phyloP scores from a whole-genome alignment of 1,140 invertebrate genomes.

The Psilanteris sp. region DNA sequence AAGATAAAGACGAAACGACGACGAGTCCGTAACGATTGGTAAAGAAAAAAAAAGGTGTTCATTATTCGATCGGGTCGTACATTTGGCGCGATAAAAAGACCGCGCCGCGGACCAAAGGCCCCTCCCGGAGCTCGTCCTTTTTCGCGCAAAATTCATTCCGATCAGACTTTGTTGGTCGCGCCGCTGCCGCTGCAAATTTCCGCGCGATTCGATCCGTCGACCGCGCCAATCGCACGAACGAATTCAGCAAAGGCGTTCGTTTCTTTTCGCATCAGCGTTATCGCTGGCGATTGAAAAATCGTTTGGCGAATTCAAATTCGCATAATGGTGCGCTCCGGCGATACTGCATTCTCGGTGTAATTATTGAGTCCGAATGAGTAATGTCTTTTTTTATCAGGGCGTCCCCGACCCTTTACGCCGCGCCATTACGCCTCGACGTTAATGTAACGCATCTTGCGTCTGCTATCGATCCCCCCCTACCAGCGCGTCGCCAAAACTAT shows the following conservation, averaged over 20 bases:
- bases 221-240: too few relatives aligned
- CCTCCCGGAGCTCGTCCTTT: too few relatives aligned
- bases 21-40: slow-evolving; percentile 80
- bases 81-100: too few relatives aligned
- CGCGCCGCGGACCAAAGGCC: too few relatives aligned
- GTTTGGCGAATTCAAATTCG: slow-evolving; percentile 59
- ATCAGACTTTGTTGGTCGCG: too few relatives aligned
- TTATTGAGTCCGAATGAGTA: slow-evolving; percentile 65
- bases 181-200: too few relatives aligned
- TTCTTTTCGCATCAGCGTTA: slow-evolving; percentile 59
- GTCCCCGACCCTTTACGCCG: slow-evolving; percentile 34
- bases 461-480: slow-evolving; percentile 49
- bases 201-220: too few relatives aligned
- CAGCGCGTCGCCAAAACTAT: slow-evolving; percentile 41
- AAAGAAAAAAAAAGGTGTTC: slow-evolving; percentile 81
- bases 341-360: slow-evolving; percentile 62
- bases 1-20: slow-evolving; percentile 79
- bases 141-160: too few relatives aligned
- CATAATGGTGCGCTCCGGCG: slow-evolving; percentile 51
- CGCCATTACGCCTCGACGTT: slow-evolving; percentile 61
- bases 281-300: slow-evolving; percentile 59
- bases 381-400: slow-evolving; percentile 66
- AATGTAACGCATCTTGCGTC: slow-evolving; percentile 68
- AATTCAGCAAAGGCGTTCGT: too few relatives aligned
- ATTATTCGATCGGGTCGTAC: slow-evolving; percentile 72